These are phyloP conservation scores for Girardinus metallicus DNA, from an alignment of 2,797 vertebrate genomes.

Conservation along the genomic window DNA sequence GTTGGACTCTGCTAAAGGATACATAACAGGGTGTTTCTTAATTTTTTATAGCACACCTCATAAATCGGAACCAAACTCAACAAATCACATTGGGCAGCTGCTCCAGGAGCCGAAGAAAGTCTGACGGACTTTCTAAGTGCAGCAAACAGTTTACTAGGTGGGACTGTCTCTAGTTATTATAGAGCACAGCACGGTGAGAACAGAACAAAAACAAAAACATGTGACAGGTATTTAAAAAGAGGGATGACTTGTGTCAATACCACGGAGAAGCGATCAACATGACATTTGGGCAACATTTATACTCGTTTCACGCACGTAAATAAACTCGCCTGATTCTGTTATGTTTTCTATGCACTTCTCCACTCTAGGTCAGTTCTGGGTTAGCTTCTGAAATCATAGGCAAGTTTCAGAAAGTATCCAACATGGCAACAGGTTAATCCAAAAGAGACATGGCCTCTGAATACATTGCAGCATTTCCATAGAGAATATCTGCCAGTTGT, in stretches of 20 bases:
- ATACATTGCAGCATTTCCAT: not conserved
- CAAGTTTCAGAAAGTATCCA: not conserved
- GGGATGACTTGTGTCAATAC: not conserved
- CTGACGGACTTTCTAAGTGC: not conserved
- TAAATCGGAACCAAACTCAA: conserved; percentile 34
- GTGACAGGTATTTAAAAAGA: not conserved
- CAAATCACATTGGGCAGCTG: conserved; percentile 9
- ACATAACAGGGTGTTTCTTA: conserved; percentile 44
- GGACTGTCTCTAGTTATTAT: not conserved
- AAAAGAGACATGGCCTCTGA: not conserved
- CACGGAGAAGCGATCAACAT: not conserved
- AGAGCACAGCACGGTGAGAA: not conserved
- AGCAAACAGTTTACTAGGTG: not conserved
- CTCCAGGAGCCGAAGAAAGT: not conserved
- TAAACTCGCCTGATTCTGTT: not conserved
- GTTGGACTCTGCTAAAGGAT: conserved; percentile 41
- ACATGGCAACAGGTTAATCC: not conserved
- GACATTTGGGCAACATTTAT: not conserved
- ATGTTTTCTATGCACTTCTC: not conserved
- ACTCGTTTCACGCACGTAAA: not conserved
- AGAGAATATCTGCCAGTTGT: not conserved
- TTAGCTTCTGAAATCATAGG: not conserved
- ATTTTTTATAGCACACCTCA: conserved; percentile 41
- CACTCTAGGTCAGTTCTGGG: not conserved
- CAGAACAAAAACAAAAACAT: not conserved